A percentile compares a stretch with the other conserved stretches of the same genome.
Evolutionary conservation across 2,888 invertebrate genomes (phyloP).

Genomic region (Orthosia incerta): DNA sequence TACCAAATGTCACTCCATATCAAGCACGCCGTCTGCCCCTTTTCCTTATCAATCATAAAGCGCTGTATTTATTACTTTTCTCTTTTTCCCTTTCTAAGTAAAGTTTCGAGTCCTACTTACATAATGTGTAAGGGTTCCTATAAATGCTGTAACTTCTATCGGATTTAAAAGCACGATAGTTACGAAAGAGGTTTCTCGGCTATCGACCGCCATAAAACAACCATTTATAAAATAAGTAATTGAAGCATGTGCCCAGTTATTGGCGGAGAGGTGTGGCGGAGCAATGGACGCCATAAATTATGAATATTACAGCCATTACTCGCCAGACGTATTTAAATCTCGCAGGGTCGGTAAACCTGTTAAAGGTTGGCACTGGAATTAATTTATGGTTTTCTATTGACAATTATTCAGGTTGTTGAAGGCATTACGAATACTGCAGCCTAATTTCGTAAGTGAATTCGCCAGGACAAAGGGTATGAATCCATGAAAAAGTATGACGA

Average conservation of each 20-base stretch:
- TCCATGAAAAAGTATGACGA: too few species aligned
- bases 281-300: slow-evolving; percentile 49
- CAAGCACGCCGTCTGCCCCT: slow-evolving; percentile 20
- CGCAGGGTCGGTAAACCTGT: slow-evolving; percentile 41
- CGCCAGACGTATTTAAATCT: slow-evolving; percentile 49
- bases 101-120: slow-evolving; percentile 24
- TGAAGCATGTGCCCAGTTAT: slow-evolving; percentile 43
- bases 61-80: slow-evolving; percentile 42
- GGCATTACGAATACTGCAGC: too few species aligned
- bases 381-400: slow-evolving; percentile 17
- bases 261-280: slow-evolving; percentile 44
- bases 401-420: background rate
- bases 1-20: slow-evolving; percentile 37
- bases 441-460: too few species aligned
- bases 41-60: slow-evolving; percentile 45
- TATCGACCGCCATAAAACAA: slow-evolving; percentile 38
- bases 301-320: slow-evolving; percentile 54
- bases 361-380: slow-evolving; percentile 20
- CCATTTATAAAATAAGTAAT: slow-evolving; percentile 51
- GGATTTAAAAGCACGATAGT: slow-evolving; percentile 31
- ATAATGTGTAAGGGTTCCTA: slow-evolving; percentile 13
- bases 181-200: slow-evolving; percentile 14
- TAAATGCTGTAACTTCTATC: slow-evolving; percentile 22
- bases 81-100: slow-evolving; percentile 15
- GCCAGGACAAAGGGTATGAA: too few species aligned